Base-by-base conservation (phyloP, 2,888 invertebrate species). In the Sycophila texana region DNA sequence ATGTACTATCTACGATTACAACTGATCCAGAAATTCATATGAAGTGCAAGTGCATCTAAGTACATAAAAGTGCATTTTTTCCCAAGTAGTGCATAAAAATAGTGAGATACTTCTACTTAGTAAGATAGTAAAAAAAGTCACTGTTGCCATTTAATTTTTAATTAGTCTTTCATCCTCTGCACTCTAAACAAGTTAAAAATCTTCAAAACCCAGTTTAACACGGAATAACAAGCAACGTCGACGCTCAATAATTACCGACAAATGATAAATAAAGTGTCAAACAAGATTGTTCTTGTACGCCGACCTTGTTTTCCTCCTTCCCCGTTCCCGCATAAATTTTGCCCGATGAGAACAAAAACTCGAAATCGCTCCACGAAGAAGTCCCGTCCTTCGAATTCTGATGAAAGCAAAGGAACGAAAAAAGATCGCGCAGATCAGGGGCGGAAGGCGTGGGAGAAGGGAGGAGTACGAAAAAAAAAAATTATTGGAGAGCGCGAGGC, bases 291-390 rank as follows among this genome's bases (percentile, higher is more conserved):
- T 49, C 20, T 58, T 14, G 16, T 4, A 39, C 39, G 55, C 26
- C 18, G 55, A 16, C 12, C 60, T 60, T 60, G 14, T 57, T 58
- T 22, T 13, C n/a, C 30, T 13, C 49, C 14, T 4, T 10, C 10
- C 18, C n/a, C 49, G 14, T 51, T 20, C 49, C 61, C 61, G 61
- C 39, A 75, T 76, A 68, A 76, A 76, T 70, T 68, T 68, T 53
- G 39, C 18, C 10, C 10, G n/a, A n/a, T 16, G 26, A 60, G 47
- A 53, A 61, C 39, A 74, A 65, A 65, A 60, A 63, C 16, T 60
- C 58, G 20, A 16, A 70, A 39, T 53, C 51, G 22, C 39, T 39
- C 10, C 39, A n/a, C 14, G 16, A 14, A 22, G 47, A 1, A 16
- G 13, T 60, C 20, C n/a, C 55, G 73, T 55, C 60, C 74, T 75